These are phyloP conservation scores for Myotis findleyi DNA, from an alignment of 2,797 vertebrate species.

Conservation along the genomic window DNA sequence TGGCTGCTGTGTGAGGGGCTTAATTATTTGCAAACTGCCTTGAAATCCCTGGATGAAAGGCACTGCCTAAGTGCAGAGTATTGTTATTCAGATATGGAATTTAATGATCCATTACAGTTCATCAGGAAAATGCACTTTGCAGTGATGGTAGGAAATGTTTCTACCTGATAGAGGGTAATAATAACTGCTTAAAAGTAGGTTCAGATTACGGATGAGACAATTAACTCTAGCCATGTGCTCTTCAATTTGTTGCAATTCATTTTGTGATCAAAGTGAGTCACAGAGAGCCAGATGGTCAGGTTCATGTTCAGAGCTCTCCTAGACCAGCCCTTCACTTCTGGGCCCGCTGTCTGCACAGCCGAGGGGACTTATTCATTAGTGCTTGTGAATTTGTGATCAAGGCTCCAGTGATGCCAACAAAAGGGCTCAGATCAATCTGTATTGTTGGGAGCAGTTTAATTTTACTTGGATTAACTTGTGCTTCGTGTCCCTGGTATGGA, in stretches of 20 bases:
- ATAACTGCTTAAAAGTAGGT: slow-evolving; percentile 82
- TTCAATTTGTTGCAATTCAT: slow-evolving; percentile 84
- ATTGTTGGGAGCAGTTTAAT: slow-evolving; percentile 73
- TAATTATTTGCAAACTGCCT: slow-evolving; percentile 81
- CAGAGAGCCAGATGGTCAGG: slow-evolving; percentile 81
- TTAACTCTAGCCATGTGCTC: slow-evolving; percentile 81
- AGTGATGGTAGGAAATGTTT: slow-evolving; percentile 70
- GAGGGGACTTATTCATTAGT: slow-evolving; percentile 68
- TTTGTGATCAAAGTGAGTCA: slow-evolving; percentile 82
- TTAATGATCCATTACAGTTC: slow-evolving; percentile 83
- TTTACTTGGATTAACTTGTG: slow-evolving; percentile 75
- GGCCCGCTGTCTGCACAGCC: slow-evolving; percentile 65
- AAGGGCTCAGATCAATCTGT: slow-evolving; percentile 62
- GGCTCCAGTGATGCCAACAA: slow-evolving; percentile 64
- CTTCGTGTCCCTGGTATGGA: slow-evolving; percentile 48
- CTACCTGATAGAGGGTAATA: slow-evolving; percentile 80
- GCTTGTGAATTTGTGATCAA: slow-evolving; percentile 62
- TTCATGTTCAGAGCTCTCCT: slow-evolving; percentile 78
- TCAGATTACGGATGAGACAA: slow-evolving; percentile 84
- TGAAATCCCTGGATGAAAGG: slow-evolving; percentile 81
- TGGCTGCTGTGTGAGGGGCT: slow-evolving; percentile 70
- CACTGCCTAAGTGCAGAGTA: slow-evolving; percentile 73
- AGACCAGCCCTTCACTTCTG: slow-evolving; percentile 73
- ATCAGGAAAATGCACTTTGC: slow-evolving; percentile 80
- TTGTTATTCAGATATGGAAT: slow-evolving; percentile 81